phyloP scores from a whole-genome alignment of 2,888 invertebrate species.

The Macaria liturata region DNA sequence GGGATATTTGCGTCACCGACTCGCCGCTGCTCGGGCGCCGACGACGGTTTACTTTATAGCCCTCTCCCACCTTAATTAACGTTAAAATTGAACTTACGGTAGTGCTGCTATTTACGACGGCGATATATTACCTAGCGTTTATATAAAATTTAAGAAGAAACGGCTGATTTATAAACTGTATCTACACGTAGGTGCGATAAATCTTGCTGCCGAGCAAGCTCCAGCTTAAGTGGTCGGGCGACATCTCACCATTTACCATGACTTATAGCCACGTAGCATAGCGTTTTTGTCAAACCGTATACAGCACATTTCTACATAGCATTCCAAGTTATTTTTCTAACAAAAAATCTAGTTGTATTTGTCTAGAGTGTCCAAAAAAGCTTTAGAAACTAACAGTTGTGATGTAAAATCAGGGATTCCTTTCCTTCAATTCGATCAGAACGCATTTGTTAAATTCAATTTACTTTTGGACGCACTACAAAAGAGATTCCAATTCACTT shows the following conservation, averaged over 20 bases:
- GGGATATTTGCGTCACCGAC: conserved; percentile 36
- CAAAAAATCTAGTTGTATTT: conserved; percentile 20
- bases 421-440: conserved; percentile 39
- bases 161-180: conserved; percentile 53
- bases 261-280: conserved; percentile 55
- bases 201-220: conserved; percentile 54
- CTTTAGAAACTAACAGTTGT: conserved; percentile 8
- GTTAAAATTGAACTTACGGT: conserved; percentile 37
- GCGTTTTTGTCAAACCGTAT: conserved; percentile 53
- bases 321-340: conserved; percentile 30
- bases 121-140: conserved; percentile 24
- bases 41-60: conserved; percentile 33
- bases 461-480: conserved; percentile 51
- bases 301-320: conserved; percentile 43
- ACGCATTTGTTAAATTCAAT: conserved; percentile 53
- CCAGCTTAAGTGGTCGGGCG: conserved; percentile 53
- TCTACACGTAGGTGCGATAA: conserved; percentile 59
- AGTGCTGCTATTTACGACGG: conserved; percentile 19
- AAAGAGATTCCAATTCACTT: conserved; percentile 51
- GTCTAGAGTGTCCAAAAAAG: conserved; percentile 6
- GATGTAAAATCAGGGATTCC: conserved; percentile 3
- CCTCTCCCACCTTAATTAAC: conserved; percentile 36
- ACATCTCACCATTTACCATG: conserved; percentile 55
- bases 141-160: conserved; percentile 34
- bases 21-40: conserved; percentile 27